phyloP scores from a whole-genome alignment of 2,113 vertebrate genomes.

The Sinocyclocheilus anophthalmus region DNA sequence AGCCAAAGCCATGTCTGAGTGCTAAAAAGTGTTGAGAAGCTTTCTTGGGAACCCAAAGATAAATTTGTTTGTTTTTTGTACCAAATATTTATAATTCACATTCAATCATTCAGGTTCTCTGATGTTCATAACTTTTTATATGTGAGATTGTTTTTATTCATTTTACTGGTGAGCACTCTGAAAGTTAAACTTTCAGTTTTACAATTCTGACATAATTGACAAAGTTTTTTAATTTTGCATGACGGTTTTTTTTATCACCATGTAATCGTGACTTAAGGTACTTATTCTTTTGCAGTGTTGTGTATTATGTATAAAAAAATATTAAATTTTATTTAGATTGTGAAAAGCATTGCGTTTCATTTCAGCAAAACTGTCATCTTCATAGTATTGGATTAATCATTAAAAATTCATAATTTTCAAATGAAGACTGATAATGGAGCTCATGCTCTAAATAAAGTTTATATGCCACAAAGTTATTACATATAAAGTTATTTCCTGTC shows the following conservation, averaged over 20 bases:
- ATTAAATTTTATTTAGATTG: background rate
- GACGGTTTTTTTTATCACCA: background rate
- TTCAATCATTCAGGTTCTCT: background rate
- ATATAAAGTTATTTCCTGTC: background rate
- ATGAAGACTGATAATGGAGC: background rate
- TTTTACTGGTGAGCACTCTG: background rate
- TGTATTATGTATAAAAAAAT: too few relatives aligned
- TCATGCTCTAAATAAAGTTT: background rate
- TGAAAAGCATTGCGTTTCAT: background rate
- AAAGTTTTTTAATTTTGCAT: background rate
- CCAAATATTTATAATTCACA: constrained; percentile 31
- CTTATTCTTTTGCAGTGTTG: constrained; percentile 10
- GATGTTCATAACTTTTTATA: background rate
- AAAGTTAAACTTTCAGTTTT: background rate
- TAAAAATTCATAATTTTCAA: background rate
- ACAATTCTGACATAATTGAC: background rate
- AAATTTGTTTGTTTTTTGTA: background rate
- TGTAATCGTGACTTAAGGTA: background rate
- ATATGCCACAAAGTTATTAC: background rate
- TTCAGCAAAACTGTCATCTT: background rate
- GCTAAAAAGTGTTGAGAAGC: background rate
- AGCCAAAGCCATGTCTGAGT: constrained; percentile 14
- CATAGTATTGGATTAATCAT: background rate
- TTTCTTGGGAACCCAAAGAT: background rate
- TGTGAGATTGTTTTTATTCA: constrained; percentile 4